These are phyloP conservation scores for Amazona vittata DNA, from an alignment of 2,113 vertebrate genomes.

Conservation along the genomic window DNA sequence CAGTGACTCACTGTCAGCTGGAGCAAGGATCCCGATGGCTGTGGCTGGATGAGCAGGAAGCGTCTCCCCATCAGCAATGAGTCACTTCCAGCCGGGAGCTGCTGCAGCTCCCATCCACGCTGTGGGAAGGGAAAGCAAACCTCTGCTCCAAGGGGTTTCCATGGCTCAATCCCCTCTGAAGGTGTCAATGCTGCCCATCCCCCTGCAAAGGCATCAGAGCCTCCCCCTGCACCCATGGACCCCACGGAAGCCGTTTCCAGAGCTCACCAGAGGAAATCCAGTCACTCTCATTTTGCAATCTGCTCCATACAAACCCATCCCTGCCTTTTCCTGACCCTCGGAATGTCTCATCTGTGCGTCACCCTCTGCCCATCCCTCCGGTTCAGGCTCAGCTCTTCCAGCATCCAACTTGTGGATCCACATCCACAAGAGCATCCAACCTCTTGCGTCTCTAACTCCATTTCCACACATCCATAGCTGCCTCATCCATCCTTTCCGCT, in stretches of 20 bases:
- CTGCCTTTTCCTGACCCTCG: neutral
- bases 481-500: neutral
- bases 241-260: neutral
- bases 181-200: neutral
- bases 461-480: accelerated
- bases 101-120: neutral
- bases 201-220: neutral
- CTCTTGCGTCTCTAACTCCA: neutral
- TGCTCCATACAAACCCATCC: neutral
- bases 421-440: too few species aligned
- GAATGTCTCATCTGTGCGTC: neutral
- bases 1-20: neutral
- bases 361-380: neutral
- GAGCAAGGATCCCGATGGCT: neutral
- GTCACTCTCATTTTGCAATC: neutral
- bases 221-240: neutral
- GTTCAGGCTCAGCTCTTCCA: neutral
- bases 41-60: neutral
- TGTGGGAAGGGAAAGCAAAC: neutral
- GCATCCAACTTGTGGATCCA: neutral
- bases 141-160: neutral
- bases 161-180: neutral
- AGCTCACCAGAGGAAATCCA: accelerated
- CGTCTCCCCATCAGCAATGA: neutral
- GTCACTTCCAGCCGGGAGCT: neutral